Conservation (phyloP, 2,888 invertebrate species). For the Cantharis rufa region DNA sequence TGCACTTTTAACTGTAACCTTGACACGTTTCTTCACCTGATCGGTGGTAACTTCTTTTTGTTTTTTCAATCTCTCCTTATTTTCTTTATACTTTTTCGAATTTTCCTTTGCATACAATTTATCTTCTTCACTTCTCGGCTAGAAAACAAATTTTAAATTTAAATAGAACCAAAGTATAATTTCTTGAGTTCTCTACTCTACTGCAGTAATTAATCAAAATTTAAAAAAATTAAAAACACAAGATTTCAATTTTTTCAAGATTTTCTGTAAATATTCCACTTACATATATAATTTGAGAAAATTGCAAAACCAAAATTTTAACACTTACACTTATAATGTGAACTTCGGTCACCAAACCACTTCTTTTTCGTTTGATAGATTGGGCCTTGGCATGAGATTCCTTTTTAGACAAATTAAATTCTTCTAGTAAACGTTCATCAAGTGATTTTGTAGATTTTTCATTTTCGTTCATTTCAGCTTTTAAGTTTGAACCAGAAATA, state of each 20-base stretch:
- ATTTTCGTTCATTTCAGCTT: slow-evolving; percentile 33
- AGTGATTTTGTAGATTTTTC: slow-evolving; percentile 40
- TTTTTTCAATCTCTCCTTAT: slow-evolving; percentile 76
- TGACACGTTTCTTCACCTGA: slow-evolving; percentile 58
- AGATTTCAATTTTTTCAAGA: too few relatives aligned
- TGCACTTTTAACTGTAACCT: slow-evolving; percentile 25
- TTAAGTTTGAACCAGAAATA: slow-evolving; percentile 36
- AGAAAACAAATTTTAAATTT: slow-evolving; percentile 34
- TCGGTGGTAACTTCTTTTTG: slow-evolving; percentile 61
- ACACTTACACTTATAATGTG: slow-evolving; percentile 66
- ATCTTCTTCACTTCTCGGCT: slow-evolving; percentile 84
- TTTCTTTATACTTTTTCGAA: slow-evolving; percentile 75
- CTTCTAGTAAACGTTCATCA: slow-evolving; percentile 48
- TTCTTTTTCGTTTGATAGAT: slow-evolving; percentile 55
- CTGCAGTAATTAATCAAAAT: too few relatives aligned
- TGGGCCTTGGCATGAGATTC: slow-evolving; percentile 34
- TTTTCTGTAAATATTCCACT: too few relatives aligned
- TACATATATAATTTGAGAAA: too few relatives aligned
- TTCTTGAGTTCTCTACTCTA: not conserved
- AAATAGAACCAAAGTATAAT: not conserved
- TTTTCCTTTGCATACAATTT: slow-evolving; percentile 70
- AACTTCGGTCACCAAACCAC: slow-evolving; percentile 65
- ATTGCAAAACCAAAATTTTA: not conserved
- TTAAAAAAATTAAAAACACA: too few relatives aligned
- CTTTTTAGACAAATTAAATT: slow-evolving; percentile 42